phyloP scores from a whole-genome alignment of 2,888 invertebrate species.

The Pseudococcus viburni region DNA sequence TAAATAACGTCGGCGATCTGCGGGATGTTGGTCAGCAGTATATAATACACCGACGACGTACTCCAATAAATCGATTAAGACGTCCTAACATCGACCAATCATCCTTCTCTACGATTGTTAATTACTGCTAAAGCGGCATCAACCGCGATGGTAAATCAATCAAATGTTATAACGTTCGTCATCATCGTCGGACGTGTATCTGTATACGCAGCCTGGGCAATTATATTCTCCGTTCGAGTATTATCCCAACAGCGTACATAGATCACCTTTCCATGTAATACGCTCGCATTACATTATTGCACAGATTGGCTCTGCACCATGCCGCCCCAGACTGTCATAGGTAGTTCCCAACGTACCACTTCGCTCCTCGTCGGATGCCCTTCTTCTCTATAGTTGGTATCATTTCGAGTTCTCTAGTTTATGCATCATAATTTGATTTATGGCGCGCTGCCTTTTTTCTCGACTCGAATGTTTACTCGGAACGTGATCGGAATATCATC shows the following conservation, averaged over 20 bases:
- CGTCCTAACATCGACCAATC: conserved; percentile 37
- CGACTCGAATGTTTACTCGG: conserved; percentile 62
- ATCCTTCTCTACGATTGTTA: not conserved
- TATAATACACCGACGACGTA: not conserved
- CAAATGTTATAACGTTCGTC: conserved; percentile 15
- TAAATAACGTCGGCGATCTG: not conserved
- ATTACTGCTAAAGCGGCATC: not conserved
- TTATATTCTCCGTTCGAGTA: conserved; percentile 26
- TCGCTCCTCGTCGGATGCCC: not conserved
- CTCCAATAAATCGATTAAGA: conserved; percentile 51
- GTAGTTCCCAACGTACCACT: not conserved
- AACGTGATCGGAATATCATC: conserved; percentile 62
- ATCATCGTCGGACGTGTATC: not conserved
- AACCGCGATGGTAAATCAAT: conserved; percentile 9
- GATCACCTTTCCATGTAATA: conserved; percentile 59
- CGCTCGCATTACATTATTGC: conserved; percentile 59
- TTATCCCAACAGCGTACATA: conserved; percentile 46
- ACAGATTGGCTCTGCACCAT: conserved; percentile 2
- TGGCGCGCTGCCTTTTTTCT: conserved; percentile 61
- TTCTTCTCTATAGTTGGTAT: conserved; percentile 61
- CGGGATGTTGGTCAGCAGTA: conserved; percentile 12
- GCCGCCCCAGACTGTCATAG: not conserved
- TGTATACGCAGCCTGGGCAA: conserved; percentile 29
- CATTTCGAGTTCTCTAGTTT: conserved; percentile 59
- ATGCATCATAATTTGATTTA: conserved; percentile 64